A percentile compares a stretch with the other conserved stretches of the same genome.
These are phyloP conservation scores for Clarias laeviceps DNA, from an alignment of 2,797 vertebrate genomes.

Conservation along the genomic window DNA sequence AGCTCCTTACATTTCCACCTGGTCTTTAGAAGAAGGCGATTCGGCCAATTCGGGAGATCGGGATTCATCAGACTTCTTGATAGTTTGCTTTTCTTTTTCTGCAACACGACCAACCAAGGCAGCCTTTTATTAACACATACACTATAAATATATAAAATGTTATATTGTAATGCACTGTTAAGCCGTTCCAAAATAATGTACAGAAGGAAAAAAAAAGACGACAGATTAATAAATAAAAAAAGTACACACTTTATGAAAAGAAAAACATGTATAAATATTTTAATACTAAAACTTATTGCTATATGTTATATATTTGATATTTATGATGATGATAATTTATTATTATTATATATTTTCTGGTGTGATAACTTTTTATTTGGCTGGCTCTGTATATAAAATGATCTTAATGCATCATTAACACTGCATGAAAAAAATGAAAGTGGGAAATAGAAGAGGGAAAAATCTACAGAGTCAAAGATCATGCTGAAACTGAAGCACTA, in stretches of 20 bases:
- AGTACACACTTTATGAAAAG: no score
- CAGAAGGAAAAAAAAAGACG: neutral
- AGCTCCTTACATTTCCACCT: conserved; percentile 95
- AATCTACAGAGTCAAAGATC: neutral
- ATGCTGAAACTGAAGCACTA: neutral
- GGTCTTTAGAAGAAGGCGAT: conserved; percentile 94
- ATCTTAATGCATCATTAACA: neutral
- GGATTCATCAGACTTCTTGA: conserved; percentile 90
- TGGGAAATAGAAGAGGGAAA: neutral
- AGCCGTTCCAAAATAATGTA: neutral
- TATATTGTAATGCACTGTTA: neutral
- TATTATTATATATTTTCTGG: no score
- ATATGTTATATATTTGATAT: no score
- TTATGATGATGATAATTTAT: no score
- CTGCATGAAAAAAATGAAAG: neutral
- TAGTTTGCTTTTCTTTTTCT: conserved; percentile 90
- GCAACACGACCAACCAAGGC: conserved; percentile 17
- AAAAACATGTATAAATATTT: no score
- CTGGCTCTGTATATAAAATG: no score
- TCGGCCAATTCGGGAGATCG: conserved; percentile 90
- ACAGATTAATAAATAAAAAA: neutral
- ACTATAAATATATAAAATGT: neutral
- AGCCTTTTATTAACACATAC: neutral
- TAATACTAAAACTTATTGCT: no score
- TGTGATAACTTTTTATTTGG: no score